Base-by-base conservation (phyloP, 2,113 vertebrate species). In the Psilopsiagon aurifrons region DNA sequence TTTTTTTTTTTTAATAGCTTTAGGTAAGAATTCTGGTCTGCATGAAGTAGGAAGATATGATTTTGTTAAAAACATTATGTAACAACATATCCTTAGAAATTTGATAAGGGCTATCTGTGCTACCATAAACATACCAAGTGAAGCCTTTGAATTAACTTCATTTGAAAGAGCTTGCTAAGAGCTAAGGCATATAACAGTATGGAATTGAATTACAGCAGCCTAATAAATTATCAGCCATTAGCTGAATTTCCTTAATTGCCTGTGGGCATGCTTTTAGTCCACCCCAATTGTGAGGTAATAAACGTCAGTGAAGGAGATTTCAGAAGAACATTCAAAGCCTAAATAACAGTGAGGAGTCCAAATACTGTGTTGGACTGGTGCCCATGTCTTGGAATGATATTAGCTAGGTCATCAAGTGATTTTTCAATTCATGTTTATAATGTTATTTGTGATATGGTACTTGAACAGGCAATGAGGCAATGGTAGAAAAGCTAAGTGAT, bases 181-280 rank as follows among this genome's bases (percentile, higher is more conserved):
- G 70, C 63, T 83, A 90, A 87, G 63, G 63, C 60, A 83, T 29
- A 74, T 86, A 86, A 93, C 25, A 0, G 17, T 41, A 54, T 83
- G 51, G n/a, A 94, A 95, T 94, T 95, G 83, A 94, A 96, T 95
- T 97, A 88, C 64, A 64, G 76, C 62, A 60, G 60, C 59, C 94
- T 94, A 94, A 94, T 92, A 95, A 94, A 94, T 97, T 95, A 94
- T 94, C 88, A 92, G 28, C 68, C 80, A 96, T 96, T 97, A 96
- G 83, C 69, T 94, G 91, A 90, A 96, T 96, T 97, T 94, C 83
- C 95, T 96, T 97, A 97, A 94, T 94, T 95, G 86, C 71, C 95
- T 64, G 80, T 63, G 80, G 91, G 86, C 73, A 86, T 94, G 95
- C 94, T 97, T 97, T 97, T 95, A 95, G 95, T 94, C 91, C 91